phyloP scores from a whole-genome alignment of 2,113 vertebrate genomes.

The Pseudopodoces humilis region DNA sequence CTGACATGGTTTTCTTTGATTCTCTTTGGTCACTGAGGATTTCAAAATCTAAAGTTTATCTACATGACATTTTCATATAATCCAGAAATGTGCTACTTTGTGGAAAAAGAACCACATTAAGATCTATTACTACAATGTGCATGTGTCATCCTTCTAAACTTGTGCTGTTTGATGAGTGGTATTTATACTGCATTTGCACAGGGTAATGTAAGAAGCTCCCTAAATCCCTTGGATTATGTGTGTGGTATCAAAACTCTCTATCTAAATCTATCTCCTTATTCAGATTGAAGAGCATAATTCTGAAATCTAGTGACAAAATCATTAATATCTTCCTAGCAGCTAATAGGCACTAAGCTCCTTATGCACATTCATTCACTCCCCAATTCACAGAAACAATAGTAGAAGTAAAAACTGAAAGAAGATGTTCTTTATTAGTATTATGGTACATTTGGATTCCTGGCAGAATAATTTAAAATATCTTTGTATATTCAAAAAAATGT shows the following conservation, averaged over 20 bases:
- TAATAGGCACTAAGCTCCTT: neutral
- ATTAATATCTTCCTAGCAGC: neutral
- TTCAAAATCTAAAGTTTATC: neutral
- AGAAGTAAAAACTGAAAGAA: neutral
- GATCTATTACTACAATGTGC: neutral
- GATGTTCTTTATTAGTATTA: neutral
- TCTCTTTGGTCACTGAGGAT: neutral
- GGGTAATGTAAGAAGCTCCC: neutral
- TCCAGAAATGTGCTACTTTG: neutral
- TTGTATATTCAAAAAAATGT: neutral
- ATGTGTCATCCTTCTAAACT: neutral
- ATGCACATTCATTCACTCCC: neutral
- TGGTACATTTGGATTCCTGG: neutral
- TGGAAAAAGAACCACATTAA: neutral
- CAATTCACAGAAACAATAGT: neutral
- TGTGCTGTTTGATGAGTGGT: neutral
- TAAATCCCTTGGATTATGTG: neutral
- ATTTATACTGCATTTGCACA: neutral
- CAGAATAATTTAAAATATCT: neutral
- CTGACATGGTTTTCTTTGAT: neutral
- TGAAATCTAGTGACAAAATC: neutral
- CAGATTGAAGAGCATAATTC: neutral
- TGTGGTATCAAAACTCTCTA: neutral
- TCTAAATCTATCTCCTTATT: constrained; percentile 5
- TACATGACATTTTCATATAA: neutral